Percentiles rank a stretch among this genome's conserved stretches.
These are phyloP conservation scores for Danionella dracula DNA, from an alignment of 2,797 vertebrate species.

Conservation along the genomic window DNA sequence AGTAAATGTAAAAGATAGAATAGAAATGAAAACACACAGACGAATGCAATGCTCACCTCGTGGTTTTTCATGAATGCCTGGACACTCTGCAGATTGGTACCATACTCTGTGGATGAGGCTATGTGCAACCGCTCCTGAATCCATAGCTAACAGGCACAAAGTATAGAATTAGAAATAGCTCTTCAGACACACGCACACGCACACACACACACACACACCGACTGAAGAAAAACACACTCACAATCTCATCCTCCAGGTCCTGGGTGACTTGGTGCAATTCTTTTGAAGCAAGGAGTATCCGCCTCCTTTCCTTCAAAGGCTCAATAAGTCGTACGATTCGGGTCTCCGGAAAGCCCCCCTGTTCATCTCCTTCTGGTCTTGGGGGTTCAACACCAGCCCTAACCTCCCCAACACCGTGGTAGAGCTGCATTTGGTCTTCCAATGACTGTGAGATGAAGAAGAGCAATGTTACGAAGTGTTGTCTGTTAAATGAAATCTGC, in stretches of 20 bases:
- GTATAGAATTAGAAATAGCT: too few species aligned
- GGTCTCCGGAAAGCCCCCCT: conserved; percentile 74
- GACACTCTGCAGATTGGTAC: conserved; percentile 81
- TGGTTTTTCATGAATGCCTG: conserved; percentile 89
- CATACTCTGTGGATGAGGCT: conserved; percentile 85
- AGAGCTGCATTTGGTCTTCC: conserved; percentile 90
- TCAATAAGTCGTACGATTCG: conserved; percentile 89
- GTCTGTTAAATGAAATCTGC: too few species aligned
- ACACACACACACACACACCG: not conserved
- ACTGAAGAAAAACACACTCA: conserved; percentile 56
- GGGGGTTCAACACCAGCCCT: conserved; percentile 64
- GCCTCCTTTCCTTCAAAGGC: conserved; percentile 85
- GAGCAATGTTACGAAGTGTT: not conserved
- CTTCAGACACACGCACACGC: too few species aligned
- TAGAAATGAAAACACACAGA: too few species aligned
- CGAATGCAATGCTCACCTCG: conserved; percentile 66
- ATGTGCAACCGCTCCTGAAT: conserved; percentile 84
- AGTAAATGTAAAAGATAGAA: too few species aligned
- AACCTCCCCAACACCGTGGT: conserved; percentile 80
- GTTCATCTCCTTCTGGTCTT: conserved; percentile 70
- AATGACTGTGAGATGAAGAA: conserved; percentile 70
- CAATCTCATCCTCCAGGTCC: conserved; percentile 90
- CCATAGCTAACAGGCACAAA: conserved; percentile 74
- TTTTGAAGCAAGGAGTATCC: conserved; percentile 87
- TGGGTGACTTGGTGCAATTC: conserved; percentile 90